Evolutionary conservation across 1,140 invertebrate genomes (phyloP), one percentile per base, ranked within the genome.

Genomic region (Scaptomyza pallida): DNA sequence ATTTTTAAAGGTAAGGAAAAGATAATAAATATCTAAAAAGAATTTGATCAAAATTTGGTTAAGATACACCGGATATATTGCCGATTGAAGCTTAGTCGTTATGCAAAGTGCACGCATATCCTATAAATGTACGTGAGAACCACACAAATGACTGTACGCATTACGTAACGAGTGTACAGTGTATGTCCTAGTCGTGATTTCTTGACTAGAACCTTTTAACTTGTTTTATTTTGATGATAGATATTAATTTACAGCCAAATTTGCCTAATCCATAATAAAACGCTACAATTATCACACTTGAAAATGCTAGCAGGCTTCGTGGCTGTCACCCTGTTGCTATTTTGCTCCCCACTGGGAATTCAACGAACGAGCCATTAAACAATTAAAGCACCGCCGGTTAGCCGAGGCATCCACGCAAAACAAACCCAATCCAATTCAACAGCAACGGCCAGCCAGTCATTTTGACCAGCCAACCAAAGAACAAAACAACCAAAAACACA

Each of bases 311-410:
- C 37, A 45, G 33, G 37, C 23, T 51, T 23, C 21, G 1, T 35
- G 19, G 19, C 47, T 55, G 71, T 23, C 51, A 40, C n/a, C n/a
- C 43, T 57, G 41, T n/a, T 17, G 56, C 56, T 59, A 23, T n/a
- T 44, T 50, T 21, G 48, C 75, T 62, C 57, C 79, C 82, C 74
- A 52, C 77, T 59, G 81, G 78, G 81, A 86, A 74, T 78, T 62
- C 56, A 65, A 75, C 71, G 75, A 88, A 88, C 81, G 78, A 86
- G 54, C 82, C 81, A 86, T 86, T 86, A 88, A 86, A 88, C 81
- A 86, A 86, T 86, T 86, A 88, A 75, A 75, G 57, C 61, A 72
- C 51, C 80, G 41, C 59, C 26, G 26, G 26, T 9, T 17, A 43
- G 41, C 10, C 48, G 33, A 59, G 41, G 9, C 43, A 30, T 19